These are phyloP conservation scores for Dromas ardeola DNA, from an alignment of 2,113 vertebrate genomes.

Conservation along the genomic window DNA sequence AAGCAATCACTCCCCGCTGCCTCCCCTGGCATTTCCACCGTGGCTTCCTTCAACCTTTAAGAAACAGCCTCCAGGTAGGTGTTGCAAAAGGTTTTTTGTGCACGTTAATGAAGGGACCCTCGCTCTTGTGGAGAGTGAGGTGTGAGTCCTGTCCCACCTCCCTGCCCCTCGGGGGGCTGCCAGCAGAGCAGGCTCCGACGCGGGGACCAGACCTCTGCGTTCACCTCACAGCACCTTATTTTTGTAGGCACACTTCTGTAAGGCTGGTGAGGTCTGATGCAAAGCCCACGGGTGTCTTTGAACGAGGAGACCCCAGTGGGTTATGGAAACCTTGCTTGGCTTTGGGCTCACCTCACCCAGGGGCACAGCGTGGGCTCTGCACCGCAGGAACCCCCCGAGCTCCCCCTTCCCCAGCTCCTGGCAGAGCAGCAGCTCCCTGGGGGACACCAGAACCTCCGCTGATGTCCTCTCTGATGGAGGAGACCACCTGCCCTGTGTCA, in stretches of 20 bases:
- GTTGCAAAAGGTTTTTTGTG: background rate
- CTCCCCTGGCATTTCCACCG: background rate
- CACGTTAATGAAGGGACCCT: accelerated
- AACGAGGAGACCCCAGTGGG: background rate
- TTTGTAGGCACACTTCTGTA: accelerated
- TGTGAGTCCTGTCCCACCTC: no score
- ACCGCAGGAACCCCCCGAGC: accelerated
- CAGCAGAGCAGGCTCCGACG: background rate
- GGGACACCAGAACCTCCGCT: background rate
- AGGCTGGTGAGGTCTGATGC: no score
- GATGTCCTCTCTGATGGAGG: background rate
- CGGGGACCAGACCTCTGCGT: background rate
- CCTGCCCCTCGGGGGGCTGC: background rate
- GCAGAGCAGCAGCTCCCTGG: background rate
- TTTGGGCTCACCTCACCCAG: accelerated
- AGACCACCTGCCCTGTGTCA: background rate
- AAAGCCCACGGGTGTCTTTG: background rate
- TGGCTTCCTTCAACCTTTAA: background rate
- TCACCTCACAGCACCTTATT: accelerated
- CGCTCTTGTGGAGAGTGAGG: accelerated
- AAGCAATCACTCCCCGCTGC: background rate
- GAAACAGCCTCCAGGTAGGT: background rate
- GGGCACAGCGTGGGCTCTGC: background rate
- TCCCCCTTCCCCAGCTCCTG: background rate
- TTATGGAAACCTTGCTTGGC: background rate